These are phyloP conservation scores for Corythornis cristatus DNA, from an alignment of 2,113 vertebrate species.

Conservation along the genomic window DNA sequence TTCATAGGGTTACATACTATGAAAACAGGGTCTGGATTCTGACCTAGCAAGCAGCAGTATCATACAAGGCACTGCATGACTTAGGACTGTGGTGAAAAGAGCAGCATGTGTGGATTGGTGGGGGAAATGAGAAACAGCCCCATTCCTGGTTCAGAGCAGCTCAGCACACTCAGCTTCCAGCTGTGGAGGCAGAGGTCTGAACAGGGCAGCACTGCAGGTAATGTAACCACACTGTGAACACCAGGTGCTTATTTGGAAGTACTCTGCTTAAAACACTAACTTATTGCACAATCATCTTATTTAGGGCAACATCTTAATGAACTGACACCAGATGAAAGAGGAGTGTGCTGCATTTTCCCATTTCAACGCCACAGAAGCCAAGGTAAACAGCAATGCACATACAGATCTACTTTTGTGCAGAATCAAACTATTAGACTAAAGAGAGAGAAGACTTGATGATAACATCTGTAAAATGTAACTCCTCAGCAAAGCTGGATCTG, in stretches of 20 bases:
- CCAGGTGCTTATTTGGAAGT: background rate
- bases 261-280: background rate
- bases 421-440: background rate
- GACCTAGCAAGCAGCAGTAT: background rate
- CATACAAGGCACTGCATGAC: accelerated
- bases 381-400: background rate
- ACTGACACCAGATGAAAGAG: background rate
- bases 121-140: background rate
- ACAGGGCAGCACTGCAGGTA: background rate
- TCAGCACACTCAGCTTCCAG: background rate
- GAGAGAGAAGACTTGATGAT: accelerated
- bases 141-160: background rate
- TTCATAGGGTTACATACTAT: background rate
- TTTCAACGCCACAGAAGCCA: background rate
- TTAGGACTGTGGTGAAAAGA: accelerated
- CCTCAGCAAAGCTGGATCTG: background rate
- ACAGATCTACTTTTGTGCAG: accelerated
- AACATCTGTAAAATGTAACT: background rate
- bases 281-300: background rate
- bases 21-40: background rate
- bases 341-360: background rate
- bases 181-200: background rate
- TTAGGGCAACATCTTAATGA: background rate
- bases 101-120: accelerated
- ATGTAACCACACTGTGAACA: background rate